Base-by-base conservation (phyloP, 30 jellyfish, hydroid and myxozoan species). In the Hydra vulgaris region DNA sequence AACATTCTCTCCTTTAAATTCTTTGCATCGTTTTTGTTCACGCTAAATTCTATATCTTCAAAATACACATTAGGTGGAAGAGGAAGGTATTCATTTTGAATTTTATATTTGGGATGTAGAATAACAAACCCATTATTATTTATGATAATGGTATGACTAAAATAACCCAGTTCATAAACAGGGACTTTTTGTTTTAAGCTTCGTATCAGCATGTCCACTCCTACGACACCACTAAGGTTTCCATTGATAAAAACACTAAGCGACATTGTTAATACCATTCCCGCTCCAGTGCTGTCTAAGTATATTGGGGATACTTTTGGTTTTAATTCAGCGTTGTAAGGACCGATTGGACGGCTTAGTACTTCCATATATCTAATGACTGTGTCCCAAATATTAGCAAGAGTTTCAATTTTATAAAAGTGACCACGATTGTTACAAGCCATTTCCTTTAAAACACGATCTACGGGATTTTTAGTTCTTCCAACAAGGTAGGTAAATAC, bases 401-500 rank as follows among this genome's bases (percentile, higher is more conserved):
- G 77, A 15, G 89, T 81, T 73, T 81, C 87, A 7, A 81, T 71
- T 52, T 72, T 53, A 74, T 81, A 81, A 53, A 81, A 71, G 53
- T 27, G 71, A 86, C 97, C 97, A 8, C 95, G 69, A 76, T 90
- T 90, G 22, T 86, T 55, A 71, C 97, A 90, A n/a, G 95, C 70
- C 97, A 90, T 90, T 66, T 90, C 80, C 3, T 27, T 69, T 86
- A 90, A 81, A 17, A 95, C 97, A 21, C 83, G 66, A 22, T 78
- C 79, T 8, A 78, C 82, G 61, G 97, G 96, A 69, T 79, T 88
- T 66, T 90, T 90, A 25, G 61, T 80, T 52, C 97, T 73, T n/a
- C 97, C 97, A 66, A 90, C 95, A 8, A 90, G 87, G 77, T 71
- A 90, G 17, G 97, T 80, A 71, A 90, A 90, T 24, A 85, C 97